Evolutionary conservation across 2,797 vertebrate genomes (phyloP), one percentile per base, ranked within the genome.

Genomic region (Eulemur coronatus): DNA sequence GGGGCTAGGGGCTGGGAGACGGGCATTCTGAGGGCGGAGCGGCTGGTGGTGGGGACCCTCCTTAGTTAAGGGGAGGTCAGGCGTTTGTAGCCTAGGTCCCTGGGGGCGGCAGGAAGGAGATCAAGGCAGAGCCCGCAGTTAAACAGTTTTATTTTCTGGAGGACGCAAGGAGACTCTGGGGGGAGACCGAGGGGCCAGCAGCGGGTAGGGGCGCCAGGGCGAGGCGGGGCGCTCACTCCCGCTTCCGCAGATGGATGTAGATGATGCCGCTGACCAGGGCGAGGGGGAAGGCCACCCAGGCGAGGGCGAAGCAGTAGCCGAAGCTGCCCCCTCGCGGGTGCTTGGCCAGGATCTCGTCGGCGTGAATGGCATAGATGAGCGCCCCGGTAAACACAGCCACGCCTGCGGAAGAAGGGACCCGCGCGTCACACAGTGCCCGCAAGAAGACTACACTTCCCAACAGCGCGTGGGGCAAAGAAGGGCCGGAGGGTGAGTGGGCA

Each of bases 231-330:
- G 50, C 72, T 99, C 98, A 99, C 93, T 99, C 98, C 76, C 98
- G 99, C 97, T 99, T 99, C 93, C 99, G 99, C 96, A 99, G 98
- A 97, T 99, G 99, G 97, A 99, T 98, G 79, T 99, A 99, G n/a
- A 99, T 97, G 55, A 99, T 57, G 14, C 98, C 99, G 5, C 99
- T 99, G 97, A 98, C 63, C 33, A 99, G 98, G 38, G 99, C 98
- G 8, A 99, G 98, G 61, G 99, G 99, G 59, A 99, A 99, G 46
- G 99, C 99, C 82, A 99, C 95, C 99, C 99, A 99, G 0, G 99
- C 99, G 96, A 99, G 97, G 93, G 99, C 98, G 61, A 99, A 99
- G 96, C 99, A 99, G 98, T 99, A 99, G 20, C 99, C 99, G 14
- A 99, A 99, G 92, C 95, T 98, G 93, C 99, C 99, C 24, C 98